Evolutionary conservation across 1,140 invertebrate species (phyloP), one percentile per base, ranked within the genome.

Genomic region (Vollenhovia emeryi): DNA sequence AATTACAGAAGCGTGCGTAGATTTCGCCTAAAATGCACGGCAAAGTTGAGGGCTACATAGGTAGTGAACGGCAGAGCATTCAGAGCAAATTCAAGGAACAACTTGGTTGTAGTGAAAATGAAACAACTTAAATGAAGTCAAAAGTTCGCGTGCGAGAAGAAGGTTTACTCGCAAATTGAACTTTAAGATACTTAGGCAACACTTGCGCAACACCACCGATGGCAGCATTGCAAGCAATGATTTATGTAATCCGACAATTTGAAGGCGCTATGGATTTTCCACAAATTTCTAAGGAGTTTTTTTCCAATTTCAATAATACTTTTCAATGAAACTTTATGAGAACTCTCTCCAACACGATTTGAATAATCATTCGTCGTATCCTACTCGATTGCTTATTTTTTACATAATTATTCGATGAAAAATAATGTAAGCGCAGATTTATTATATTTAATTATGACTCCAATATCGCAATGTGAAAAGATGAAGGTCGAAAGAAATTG

Each of bases 61-160:
- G 3, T 52, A 36, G 75, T 9, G 33, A 40, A 36, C 21, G 43
- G 33, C 73, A 45, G n/a, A 60, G 60, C 52, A 83, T 74, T 83
- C 68, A 40, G 24, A 75, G 40, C 27, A 59, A 73, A 73, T 83
- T 79, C 76, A n/a, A 79, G 76, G 15, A 79, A 36, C 75, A 79
- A 79, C 75, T 79, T 50, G 30, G 60, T 52, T 66, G 75, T 64
- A 79, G 60, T 60, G 79, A 71, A 74, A 80, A 83, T 74, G 79
- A 60, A 83, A 83, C 69, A 83, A 73, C 69, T 74, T 83, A 73
- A 60, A 83, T 73, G 40, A 74, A 74, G 79, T 83, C 55, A 50
- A 74, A 83, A 83, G 69, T 83, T 83, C 55, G 36, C n/a, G 68
- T 50, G 43, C 68, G 52, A 18, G 21, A 71, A 82, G 48, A 83